phyloP scores from a whole-genome alignment of 2,797 vertebrate genomes.

The Tachyglossus aculeatus region DNA sequence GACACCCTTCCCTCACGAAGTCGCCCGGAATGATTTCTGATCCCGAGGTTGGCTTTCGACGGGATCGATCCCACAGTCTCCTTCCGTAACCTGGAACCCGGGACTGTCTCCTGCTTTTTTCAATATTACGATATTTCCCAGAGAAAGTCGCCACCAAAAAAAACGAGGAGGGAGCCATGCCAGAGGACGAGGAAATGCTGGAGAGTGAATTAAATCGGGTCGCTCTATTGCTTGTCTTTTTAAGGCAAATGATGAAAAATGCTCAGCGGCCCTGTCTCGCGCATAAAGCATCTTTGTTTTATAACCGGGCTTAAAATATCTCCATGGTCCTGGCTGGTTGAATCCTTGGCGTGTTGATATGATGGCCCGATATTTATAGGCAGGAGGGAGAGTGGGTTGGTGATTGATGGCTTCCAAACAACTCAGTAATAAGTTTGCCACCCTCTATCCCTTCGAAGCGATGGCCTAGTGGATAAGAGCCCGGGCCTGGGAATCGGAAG shows the following conservation, averaged over 20 bases:
- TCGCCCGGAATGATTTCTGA: constrained; percentile 33
- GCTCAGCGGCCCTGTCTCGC: neutral
- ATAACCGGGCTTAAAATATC: neutral
- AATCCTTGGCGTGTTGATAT: too few species aligned
- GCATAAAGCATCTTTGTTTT: neutral
- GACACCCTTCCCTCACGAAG: constrained; percentile 8
- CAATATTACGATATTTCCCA: neutral
- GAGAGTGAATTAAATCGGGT: constrained; percentile 7
- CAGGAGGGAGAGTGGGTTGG: too few species aligned
- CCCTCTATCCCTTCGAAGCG: too few species aligned
- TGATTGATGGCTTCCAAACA: too few species aligned
- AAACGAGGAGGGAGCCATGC: neutral
- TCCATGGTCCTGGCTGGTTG: neutral
- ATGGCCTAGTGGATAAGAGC: too few species aligned
- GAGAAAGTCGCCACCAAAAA: constrained; percentile 22
- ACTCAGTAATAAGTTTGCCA: too few species aligned
- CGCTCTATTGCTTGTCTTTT: neutral
- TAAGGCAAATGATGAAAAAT: neutral
- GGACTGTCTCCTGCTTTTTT: constrained; percentile 37
- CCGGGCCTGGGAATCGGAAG: too few species aligned
- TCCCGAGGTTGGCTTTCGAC: constrained; percentile 47
- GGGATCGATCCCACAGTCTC: constrained; percentile 53
- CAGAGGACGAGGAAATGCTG: constrained; percentile 6
- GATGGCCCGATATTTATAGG: too few species aligned
- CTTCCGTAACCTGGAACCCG: constrained; percentile 52